Base-by-base conservation (phyloP, 92 coral and sea anemone species). In the Palythoa grandis region DNA sequence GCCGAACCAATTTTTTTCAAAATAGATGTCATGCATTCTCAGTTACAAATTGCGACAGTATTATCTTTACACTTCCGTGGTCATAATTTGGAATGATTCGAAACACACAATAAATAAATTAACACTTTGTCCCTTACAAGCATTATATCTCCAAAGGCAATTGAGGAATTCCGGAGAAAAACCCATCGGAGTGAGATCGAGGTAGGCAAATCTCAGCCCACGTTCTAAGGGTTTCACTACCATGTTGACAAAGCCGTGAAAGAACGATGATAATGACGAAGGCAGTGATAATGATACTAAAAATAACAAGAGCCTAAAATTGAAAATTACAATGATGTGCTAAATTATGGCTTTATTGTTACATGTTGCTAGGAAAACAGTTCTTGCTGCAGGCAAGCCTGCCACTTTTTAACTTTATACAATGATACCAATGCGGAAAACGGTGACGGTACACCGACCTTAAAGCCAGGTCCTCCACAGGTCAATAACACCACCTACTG, bases 381-480 rank as follows among this genome's bases (percentile, higher is more conserved):
- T 25, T 43, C 60, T 24, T 50, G 22, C 53, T 80, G 85, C 58
- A 19, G 65, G 22, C 60, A 66, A 5, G 74, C 85, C 60, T 80
- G 85, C 43, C 40, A 25, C 25, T 80, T 80, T 10, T 39, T 80
- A 2, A 50, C 74, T 5, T 66, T 23, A 2, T 80, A 80, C 57
- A 66, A 80, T 15, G 20, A 43, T n/a, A 39, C 85, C 22, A 80
- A 80, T 22, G 47, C 13, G 37, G 63, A 43, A 43, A 5, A 0
- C 0, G 85, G 58, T 12, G 58, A 48, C 53, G 85, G 85, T 3
- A 80, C 73, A 5, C 74, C 74, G 3, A 25, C 85, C 16, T 63
- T 66, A 43, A 60, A 66, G n/a, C 74, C 85, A 14, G 85, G 74
- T 23, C 60, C 73, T 65, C 74, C 85, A 1, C 13, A 3, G 43